Base-by-base conservation (phyloP, 2,797 vertebrate species). In the Paratrypauchen microcephalus region DNA sequence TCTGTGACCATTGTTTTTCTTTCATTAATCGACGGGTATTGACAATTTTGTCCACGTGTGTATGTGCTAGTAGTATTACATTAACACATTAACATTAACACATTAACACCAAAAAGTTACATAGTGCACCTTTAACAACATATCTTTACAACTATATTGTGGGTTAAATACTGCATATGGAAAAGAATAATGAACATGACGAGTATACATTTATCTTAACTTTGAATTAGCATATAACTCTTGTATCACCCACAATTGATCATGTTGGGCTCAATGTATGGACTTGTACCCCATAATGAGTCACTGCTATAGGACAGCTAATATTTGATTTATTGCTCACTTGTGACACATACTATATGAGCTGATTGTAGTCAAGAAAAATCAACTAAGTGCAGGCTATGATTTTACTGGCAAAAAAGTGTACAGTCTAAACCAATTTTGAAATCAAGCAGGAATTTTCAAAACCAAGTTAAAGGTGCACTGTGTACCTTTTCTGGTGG, bases 311-410 rank as follows among this genome's bases (percentile, higher is more conserved):
- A 23, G 66, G 45, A 77, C 26, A 26, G 39, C 16, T 21, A 64
- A 26, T 75, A 72, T 70, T 24, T 66, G 36, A 70, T 71, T 69
- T 63, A 69, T 71, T 54, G 69, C 66, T 54, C 54, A 69, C 41
- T 79, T 59, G 21, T 60, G 60, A 57, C 55, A 57, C 24, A 73
- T 55, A 24, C 21, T 23, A 23, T 12, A 55, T 24, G 52, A 21
- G 52, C 52, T 23, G 52, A 12, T 13, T 11, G 21, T 12, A 13
- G 12, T 23, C 52, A 23, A 54, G 23, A 19, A 23, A 23, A 52
- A n/a, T 21, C 50, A 7, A 54, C 21, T 23, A 55, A 23, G 41
- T 7, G 3, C n/a, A 23, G 52, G 11, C 52, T 55, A 24, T 5
- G 11, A 23, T 21, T 23, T 24, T 12, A 55, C 9, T 8, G 19